Evolutionary conservation across 2,797 vertebrate species (phyloP).

Genomic region (Hoplostethus atlanticus): DNA sequence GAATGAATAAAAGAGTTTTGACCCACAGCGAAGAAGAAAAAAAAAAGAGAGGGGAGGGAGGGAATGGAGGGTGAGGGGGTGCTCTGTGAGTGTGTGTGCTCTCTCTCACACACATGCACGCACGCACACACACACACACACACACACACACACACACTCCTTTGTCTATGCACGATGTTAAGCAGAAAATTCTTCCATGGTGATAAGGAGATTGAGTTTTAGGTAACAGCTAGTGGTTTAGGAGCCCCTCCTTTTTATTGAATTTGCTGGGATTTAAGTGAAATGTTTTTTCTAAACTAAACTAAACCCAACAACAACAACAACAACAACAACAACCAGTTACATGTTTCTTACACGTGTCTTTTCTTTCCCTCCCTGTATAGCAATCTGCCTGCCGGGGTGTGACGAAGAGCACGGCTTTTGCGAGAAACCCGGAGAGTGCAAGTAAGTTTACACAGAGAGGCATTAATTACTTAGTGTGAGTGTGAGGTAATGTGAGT

Average conservation of each 20-base stretch:
- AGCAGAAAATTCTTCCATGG: slow-evolving; percentile 88
- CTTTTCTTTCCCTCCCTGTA: slow-evolving; percentile 22
- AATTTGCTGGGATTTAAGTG: slow-evolving; percentile 64
- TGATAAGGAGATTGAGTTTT: slow-evolving; percentile 82
- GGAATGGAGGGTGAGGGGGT: no score
- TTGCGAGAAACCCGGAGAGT: slow-evolving; percentile 96
- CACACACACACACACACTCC: slow-evolving; percentile 64
- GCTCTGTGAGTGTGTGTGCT: background rate
- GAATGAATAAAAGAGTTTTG: slow-evolving; percentile 95
- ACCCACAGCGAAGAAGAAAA: slow-evolving; percentile 90
- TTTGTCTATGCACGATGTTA: slow-evolving; percentile 85
- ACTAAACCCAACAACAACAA: slow-evolving; percentile 4
- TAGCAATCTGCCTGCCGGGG: slow-evolving; percentile 96
- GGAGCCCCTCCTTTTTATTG: slow-evolving; percentile 52
- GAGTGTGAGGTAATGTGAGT: slow-evolving; percentile 53
- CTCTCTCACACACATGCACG: background rate
- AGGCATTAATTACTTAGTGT: slow-evolving; percentile 42
- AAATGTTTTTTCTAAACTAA: slow-evolving; percentile 27
- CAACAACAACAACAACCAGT: no score
- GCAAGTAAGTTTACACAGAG: slow-evolving; percentile 89
- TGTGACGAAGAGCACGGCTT: slow-evolving; percentile 96
- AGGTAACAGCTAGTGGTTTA: slow-evolving; percentile 73
- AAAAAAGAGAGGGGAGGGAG: slow-evolving; percentile 77
- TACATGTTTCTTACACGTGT: slow-evolving; percentile 45
- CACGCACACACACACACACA: slow-evolving; percentile 40